phyloP scores from a whole-genome alignment of 2,113 vertebrate species.

The Notarius quadriscutis region DNA sequence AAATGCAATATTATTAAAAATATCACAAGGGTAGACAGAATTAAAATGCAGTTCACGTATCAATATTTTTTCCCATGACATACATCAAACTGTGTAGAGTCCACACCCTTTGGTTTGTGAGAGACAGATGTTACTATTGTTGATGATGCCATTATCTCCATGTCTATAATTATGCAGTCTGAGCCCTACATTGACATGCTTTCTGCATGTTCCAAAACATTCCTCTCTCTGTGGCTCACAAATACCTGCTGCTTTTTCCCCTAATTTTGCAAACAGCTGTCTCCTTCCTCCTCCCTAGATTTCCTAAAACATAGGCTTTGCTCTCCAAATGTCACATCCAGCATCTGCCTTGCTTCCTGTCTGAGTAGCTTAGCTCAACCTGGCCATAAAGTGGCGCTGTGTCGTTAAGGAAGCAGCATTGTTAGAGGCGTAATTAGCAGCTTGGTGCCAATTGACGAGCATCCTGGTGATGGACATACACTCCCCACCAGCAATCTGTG shows the following conservation, averaged over 20 bases:
- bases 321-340: conserved; percentile 38
- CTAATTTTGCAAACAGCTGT: conserved; percentile 56
- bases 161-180: conserved; percentile 51
- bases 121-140: conserved; percentile 52
- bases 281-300: conserved; percentile 47
- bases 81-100: not conserved
- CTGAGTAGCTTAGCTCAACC: conserved; percentile 39
- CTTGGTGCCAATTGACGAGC: conserved; percentile 29
- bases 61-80: not conserved
- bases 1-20: not conserved
- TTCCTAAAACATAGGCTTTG: conserved; percentile 52
- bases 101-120: conserved; percentile 30
- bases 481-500: conserved; percentile 6
- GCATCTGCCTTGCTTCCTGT: conserved; percentile 49
- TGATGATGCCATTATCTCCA: conserved; percentile 52
- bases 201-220: conserved; percentile 51
- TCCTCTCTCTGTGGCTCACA: conserved; percentile 35
- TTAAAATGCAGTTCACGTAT: not conserved
- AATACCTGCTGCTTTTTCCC: conserved; percentile 41
- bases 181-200: conserved; percentile 36
- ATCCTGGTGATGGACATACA: conserved; percentile 41
- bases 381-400: conserved; percentile 47
- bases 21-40: not conserved
- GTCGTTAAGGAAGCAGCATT: conserved; percentile 41
- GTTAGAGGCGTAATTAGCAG: conserved; percentile 50